Evolutionary conservation across 2,888 invertebrate genomes (phyloP).

Genomic region (Mythimna albipuncta): DNA sequence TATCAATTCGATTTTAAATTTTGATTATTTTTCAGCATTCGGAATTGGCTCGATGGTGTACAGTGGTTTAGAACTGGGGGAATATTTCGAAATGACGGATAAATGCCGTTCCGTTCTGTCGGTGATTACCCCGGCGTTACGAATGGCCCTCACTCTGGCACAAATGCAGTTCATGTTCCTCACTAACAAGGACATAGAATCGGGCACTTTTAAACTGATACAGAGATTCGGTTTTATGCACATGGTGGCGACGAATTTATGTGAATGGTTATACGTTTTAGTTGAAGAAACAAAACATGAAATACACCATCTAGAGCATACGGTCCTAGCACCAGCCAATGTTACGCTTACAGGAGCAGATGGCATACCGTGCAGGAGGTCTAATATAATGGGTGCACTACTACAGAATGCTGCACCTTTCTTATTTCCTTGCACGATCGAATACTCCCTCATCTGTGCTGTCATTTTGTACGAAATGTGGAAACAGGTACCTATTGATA

Average conservation of each 20-base stretch:
- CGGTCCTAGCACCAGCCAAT: constrained; percentile 66
- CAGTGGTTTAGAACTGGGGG: constrained; percentile 93
- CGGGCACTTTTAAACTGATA: constrained; percentile 92
- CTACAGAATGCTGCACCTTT: constrained; percentile 94
- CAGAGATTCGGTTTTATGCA: constrained; percentile 98
- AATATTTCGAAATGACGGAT: constrained; percentile 94
- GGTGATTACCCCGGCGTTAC: constrained; percentile 95
- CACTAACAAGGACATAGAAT: constrained; percentile 93
- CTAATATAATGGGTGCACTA: constrained; percentile 93
- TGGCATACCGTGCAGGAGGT: constrained; percentile 88
- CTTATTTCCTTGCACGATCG: constrained; percentile 97
- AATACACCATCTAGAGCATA: constrained; percentile 93
- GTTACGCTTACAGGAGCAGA: constrained; percentile 69
- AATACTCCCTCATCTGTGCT: constrained; percentile 97
- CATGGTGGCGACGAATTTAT: constrained; percentile 97
- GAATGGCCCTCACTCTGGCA: constrained; percentile 95
- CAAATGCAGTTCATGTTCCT: constrained; percentile 98
- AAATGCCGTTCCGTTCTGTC: constrained; percentile 92
- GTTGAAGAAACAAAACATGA: constrained; percentile 97
- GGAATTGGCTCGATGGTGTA: constrained; percentile 94
- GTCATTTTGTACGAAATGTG: constrained; percentile 97
- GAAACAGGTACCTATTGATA: constrained; percentile 92
- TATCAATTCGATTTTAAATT: constrained; percentile 25
- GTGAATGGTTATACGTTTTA: constrained; percentile 97
- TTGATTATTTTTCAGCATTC: constrained; percentile 76